Conservation (phyloP, 2,888 invertebrate genomes). For the Subacronicta megacephala region DNA sequence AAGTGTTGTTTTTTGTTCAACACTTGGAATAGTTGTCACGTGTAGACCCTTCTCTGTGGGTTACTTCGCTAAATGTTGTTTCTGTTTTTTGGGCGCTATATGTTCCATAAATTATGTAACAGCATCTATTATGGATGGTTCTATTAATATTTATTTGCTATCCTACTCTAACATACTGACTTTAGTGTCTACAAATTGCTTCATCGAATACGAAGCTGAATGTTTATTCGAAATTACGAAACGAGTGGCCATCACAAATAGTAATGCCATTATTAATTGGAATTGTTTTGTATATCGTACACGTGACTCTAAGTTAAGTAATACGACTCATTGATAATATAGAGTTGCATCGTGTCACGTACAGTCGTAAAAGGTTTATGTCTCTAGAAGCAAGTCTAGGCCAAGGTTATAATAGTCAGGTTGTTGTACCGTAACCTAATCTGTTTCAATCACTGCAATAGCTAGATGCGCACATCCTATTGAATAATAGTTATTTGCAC, state of each 20-base stretch:
- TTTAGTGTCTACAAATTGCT: slow-evolving; percentile 11
- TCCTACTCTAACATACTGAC: slow-evolving; percentile 2
- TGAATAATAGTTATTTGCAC: slow-evolving; percentile 57
- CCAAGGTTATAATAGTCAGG: slow-evolving; percentile 58
- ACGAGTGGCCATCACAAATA: too few species aligned
- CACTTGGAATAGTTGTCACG: slow-evolving; percentile 70
- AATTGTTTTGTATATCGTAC: slow-evolving; percentile 16
- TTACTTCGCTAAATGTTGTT: slow-evolving; percentile 48
- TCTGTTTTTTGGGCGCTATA: slow-evolving; percentile 43
- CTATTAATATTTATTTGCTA: slow-evolving; percentile 9
- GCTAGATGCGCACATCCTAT: slow-evolving; percentile 43
- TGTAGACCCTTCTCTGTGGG: slow-evolving; percentile 56
- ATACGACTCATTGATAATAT: slow-evolving; percentile 38
- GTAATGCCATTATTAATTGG: slow-evolving; percentile 8
- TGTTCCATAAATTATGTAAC: slow-evolving; percentile 38
- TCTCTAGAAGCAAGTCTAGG: slow-evolving; percentile 46
- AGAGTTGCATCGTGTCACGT: slow-evolving; percentile 50
- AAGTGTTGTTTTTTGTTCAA: slow-evolving; percentile 72
- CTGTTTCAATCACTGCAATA: slow-evolving; percentile 41
- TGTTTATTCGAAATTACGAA: not conserved
- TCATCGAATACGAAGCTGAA: not conserved
- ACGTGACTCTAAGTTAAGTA: slow-evolving; percentile 43
- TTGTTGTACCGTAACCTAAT: slow-evolving; percentile 46
- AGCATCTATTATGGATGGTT: slow-evolving; percentile 13
- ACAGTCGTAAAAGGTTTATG: slow-evolving; percentile 40